phyloP scores from a whole-genome alignment of 2,888 invertebrate species.

The Pachliopta kotzebuea region DNA sequence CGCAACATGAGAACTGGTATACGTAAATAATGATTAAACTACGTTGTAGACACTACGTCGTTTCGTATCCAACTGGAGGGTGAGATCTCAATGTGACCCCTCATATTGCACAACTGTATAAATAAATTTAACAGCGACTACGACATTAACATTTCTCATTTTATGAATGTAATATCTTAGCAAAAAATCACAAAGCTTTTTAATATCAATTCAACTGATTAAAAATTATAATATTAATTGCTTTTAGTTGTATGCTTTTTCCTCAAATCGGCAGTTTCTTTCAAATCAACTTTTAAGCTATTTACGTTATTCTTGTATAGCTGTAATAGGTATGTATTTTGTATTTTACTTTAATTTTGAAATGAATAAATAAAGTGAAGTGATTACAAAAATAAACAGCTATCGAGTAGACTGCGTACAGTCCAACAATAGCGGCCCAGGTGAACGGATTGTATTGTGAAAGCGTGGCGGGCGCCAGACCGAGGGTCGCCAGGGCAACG shows the following conservation, averaged over 20 bases:
- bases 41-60: slow-evolving; percentile 27
- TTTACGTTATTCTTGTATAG: too few relatives aligned
- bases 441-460: slow-evolving; percentile 27
- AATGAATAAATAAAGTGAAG: slow-evolving; percentile 1
- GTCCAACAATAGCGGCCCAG: slow-evolving; percentile 22
- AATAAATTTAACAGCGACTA: too few relatives aligned
- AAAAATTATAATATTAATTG: too few relatives aligned
- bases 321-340: too few relatives aligned
- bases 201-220: too few relatives aligned
- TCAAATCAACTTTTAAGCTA: too few relatives aligned
- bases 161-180: too few relatives aligned
- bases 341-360: not conserved
- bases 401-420: slow-evolving; percentile 8
- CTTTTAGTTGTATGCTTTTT: too few relatives aligned
- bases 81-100: slow-evolving; percentile 15
- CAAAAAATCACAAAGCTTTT: too few relatives aligned
- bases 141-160: too few relatives aligned
- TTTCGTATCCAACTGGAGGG: slow-evolving; percentile 15
- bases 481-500: slow-evolving; percentile 13
- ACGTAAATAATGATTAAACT: slow-evolving; percentile 1
- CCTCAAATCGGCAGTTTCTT: too few relatives aligned
- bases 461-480: slow-evolving; percentile 18
- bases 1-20: too few relatives aligned
- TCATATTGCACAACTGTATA: not conserved
- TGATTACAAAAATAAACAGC: slow-evolving; percentile 20